Conservation (phyloP, 2,888 invertebrate species). For the Diplazon laetatorius region DNA sequence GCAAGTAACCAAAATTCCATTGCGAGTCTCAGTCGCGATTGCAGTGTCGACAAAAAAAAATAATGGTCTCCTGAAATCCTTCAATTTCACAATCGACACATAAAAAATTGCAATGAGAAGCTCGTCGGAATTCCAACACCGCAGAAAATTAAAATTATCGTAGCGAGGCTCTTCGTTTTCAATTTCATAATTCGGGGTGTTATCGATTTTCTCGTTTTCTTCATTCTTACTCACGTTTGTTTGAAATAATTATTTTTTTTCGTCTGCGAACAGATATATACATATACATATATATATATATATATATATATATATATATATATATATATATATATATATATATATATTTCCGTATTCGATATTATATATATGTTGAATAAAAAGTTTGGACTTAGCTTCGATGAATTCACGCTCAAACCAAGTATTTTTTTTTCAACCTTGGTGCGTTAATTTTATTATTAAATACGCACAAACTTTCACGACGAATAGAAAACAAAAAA, state of each 20-base stretch:
- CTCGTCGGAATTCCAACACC: background rate
- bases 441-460: constrained; percentile 11
- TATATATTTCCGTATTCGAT: constrained; percentile 56
- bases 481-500: background rate
- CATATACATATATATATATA: too few relatives aligned
- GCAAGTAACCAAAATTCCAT: constrained; percentile 13
- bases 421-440: background rate
- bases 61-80: constrained; percentile 6
- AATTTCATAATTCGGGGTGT: background rate
- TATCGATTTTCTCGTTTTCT: constrained; percentile 23
- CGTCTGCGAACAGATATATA: constrained; percentile 30
- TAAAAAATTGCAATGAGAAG: background rate
- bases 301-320: constrained; percentile 56
- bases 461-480: constrained; percentile 29
- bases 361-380: constrained; percentile 57
- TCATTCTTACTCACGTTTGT: constrained; percentile 28
- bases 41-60: background rate
- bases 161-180: background rate
- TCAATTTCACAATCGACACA: background rate
- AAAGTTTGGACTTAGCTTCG: constrained; percentile 39
- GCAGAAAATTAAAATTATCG: constrained; percentile 4
- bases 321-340: constrained; percentile 46
- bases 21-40: background rate
- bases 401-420: background rate
- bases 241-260: constrained; percentile 26